These are phyloP conservation scores for Oryzias curvinotus DNA, from an alignment of 2,113 vertebrate genomes.

Conservation along the genomic window DNA sequence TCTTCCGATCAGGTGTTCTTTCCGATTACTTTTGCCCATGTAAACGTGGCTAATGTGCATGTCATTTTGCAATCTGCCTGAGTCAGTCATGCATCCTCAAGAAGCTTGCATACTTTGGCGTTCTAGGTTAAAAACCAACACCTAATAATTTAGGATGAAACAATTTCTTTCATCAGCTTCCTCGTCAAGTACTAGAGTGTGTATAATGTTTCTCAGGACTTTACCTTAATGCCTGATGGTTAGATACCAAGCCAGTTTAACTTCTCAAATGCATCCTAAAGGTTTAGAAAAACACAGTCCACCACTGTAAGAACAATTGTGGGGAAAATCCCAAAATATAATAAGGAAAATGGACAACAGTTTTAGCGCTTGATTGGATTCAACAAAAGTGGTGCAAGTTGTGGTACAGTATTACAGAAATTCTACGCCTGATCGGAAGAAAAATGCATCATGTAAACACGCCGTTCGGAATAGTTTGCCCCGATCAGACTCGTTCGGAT, in stretches of 20 bases:
- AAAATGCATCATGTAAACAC: too few relatives aligned
- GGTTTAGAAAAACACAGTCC: neutral
- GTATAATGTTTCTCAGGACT: neutral
- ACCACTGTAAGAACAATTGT: neutral
- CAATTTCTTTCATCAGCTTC: neutral
- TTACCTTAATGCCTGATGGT: neutral
- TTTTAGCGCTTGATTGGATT: too few relatives aligned
- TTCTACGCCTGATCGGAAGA: too few relatives aligned
- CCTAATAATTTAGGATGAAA: conserved; percentile 2
- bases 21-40: too few relatives aligned
- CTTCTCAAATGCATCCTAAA: neutral
- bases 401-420: too few relatives aligned
- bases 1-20: too few relatives aligned
- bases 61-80: conserved; percentile 35
- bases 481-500: too few relatives aligned
- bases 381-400: too few relatives aligned
- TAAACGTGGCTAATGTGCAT: too few relatives aligned
- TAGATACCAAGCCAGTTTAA: neutral
- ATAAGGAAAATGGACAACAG: neutral
- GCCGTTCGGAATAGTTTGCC: too few relatives aligned
- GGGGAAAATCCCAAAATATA: neutral
- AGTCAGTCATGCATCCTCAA: conserved; percentile 29
- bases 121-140: conserved; percentile 12
- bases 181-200: neutral
- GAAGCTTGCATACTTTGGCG: conserved; percentile 15